Conservation (phyloP, 1,140 invertebrate genomes). For the Lasioglossum baleicum region DNA sequence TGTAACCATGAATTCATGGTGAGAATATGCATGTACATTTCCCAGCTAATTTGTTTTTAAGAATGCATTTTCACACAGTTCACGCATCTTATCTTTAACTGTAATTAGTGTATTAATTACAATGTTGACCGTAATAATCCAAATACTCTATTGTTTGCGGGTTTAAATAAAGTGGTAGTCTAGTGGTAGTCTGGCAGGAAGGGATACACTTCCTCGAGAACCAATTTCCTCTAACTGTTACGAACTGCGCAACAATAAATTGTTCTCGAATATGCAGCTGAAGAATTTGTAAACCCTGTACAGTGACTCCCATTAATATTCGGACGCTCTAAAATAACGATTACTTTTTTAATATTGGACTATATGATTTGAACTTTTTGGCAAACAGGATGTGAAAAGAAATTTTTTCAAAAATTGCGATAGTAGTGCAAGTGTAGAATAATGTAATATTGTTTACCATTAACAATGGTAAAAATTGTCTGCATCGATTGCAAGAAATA, state of each 20-base stretch:
- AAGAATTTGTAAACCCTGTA: not conserved
- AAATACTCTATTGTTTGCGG: slow-evolving; percentile 13
- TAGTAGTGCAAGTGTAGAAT: no score
- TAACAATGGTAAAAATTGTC: no score
- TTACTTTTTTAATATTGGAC: no score
- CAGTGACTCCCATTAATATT: no score
- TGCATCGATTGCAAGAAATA: no score
- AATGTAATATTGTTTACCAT: no score
- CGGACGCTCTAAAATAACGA: no score
- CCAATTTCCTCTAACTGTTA: slow-evolving; percentile 37
- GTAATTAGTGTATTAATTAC: not conserved
- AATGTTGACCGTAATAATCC: slow-evolving; percentile 1
- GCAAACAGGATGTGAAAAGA: no score
- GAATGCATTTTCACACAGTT: not conserved
- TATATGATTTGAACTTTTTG: no score
- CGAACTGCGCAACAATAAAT: not conserved
- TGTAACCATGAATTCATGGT: no score
- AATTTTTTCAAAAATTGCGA: no score
- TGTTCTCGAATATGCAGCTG: not conserved
- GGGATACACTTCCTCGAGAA: slow-evolving; percentile 42
- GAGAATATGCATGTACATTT: not conserved
- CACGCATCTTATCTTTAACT: not conserved
- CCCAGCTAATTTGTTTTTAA: not conserved
- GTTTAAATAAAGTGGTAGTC: slow-evolving; percentile 15
- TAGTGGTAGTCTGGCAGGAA: slow-evolving; percentile 19